Base-by-base conservation (phyloP, 2,797 vertebrate genomes). In the Mionectes olivaceus region DNA sequence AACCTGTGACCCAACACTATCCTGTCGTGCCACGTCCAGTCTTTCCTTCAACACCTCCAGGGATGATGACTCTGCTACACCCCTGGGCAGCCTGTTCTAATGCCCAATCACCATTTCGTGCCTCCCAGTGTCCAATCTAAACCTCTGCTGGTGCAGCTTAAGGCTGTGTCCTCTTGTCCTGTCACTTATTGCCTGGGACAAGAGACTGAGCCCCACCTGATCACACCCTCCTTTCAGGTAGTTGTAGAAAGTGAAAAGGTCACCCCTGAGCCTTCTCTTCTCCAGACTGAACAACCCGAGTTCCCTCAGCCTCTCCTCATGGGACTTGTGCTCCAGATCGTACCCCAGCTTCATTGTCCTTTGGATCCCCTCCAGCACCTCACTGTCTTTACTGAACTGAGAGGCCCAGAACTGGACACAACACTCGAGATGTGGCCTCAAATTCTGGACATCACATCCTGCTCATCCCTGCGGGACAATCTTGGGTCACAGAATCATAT, bases 11-110 rank as follows among this genome's bases (percentile, higher is more conserved):
- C 73, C 2, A 32, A 41, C 44, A 52, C 4, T 22, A 14, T 22
- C 0, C 0, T 7, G 21, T 23, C 4, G 5, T 7, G 44, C 4
- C 37, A 27, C 3, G 1, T 1, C 10, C 52, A 35, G 14, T 8
- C 52, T 4, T 2, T 19, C 46, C 39, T 41, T 7, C 23, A 30
- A 35, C 13, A 53, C 10, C 59, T 46, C 46, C 59, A 35, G 46
- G 33, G 39, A 53, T 0, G 3, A 13, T 21, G 27, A 25, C 9
- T 17, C 39, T 22, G 41, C 0, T 30, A 41, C 33, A 23, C 19
- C 37, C 28, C 46, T n/a, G 46, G 27, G 28, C 33, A 70, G 19
- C 35, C 56, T 17, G 24, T 44, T 63, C 49, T n/a, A 52, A 19
- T 9, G 25, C 23, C 52, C 53, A 28, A 53, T 28, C 33, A 53